Percentiles rank a stretch among this genome's conserved stretches.
Conservation (phyloP, 2,113 vertebrate species). For the Lichenostomus cassidix region DNA sequence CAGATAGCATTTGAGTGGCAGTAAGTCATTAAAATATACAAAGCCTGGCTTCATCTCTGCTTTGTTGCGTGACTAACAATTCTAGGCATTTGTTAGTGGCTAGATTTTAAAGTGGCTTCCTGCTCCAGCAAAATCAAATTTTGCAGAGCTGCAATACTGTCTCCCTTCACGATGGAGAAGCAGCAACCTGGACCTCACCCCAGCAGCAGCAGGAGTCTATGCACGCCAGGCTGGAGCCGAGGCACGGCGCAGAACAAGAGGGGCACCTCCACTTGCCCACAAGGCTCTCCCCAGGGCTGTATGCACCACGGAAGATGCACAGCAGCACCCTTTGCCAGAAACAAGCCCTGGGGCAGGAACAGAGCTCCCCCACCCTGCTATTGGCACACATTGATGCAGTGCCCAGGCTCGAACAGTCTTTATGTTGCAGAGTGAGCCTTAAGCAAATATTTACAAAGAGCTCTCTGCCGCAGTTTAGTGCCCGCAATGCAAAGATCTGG, state of each 20-base stretch:
- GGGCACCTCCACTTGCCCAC: background rate
- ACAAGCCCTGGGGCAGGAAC: background rate
- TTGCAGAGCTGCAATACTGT: background rate
- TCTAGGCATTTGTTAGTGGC: background rate
- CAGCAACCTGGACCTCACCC: background rate
- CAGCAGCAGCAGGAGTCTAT: background rate
- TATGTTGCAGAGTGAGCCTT: background rate
- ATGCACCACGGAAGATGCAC: background rate
- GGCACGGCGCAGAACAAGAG: accelerated
- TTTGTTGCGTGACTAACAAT: background rate
- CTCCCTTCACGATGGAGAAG: background rate
- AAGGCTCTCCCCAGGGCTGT: background rate
- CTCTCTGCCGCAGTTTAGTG: background rate
- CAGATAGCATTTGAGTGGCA: background rate
- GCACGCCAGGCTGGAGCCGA: background rate
- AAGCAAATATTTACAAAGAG: background rate
- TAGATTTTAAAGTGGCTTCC: background rate
- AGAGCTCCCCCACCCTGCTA: background rate
- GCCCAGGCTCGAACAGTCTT: background rate
- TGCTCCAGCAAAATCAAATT: background rate
- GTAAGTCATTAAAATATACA: background rate
- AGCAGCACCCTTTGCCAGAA: background rate
- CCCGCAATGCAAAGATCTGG: background rate
- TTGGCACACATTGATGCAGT: accelerated
- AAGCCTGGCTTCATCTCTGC: background rate